phyloP scores from a whole-genome alignment of 2,113 vertebrate species.

The Arizona elegans region DNA sequence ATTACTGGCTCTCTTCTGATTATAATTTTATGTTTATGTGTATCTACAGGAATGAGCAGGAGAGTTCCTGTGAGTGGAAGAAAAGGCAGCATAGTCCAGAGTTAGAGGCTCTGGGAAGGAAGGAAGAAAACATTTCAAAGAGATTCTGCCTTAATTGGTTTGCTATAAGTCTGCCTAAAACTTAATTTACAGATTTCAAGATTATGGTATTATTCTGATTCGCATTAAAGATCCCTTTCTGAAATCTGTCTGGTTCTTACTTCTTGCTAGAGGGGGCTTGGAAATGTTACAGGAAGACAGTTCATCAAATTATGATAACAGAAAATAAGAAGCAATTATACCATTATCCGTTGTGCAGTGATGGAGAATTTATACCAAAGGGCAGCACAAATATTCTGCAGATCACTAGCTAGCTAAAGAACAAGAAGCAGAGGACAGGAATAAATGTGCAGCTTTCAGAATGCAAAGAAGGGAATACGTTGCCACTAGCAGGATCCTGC shows the following conservation, averaged over 20 bases:
- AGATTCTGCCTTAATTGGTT: background rate
- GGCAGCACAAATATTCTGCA: background rate
- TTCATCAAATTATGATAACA: background rate
- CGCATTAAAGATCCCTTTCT: background rate
- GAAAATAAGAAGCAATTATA: background rate
- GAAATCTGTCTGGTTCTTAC: background rate
- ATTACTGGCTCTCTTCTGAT: background rate
- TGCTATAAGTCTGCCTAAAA: background rate
- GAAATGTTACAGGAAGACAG: background rate
- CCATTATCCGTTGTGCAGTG: background rate
- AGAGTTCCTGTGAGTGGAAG: background rate
- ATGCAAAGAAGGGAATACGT: background rate
- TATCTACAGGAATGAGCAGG: background rate
- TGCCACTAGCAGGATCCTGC: background rate
- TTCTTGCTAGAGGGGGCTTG: background rate
- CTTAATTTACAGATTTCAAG: background rate
- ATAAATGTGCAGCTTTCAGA: background rate
- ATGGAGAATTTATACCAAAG: background rate
- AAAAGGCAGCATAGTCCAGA: background rate
- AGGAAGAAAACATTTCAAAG: background rate
- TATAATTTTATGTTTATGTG: background rate
- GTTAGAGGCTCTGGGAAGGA: background rate
- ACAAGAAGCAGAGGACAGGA: background rate
- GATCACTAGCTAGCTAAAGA: background rate
- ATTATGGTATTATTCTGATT: background rate